Evolutionary conservation across 1,140 invertebrate species (phyloP).

Genomic region (Stenopsyche tienmushanensis): DNA sequence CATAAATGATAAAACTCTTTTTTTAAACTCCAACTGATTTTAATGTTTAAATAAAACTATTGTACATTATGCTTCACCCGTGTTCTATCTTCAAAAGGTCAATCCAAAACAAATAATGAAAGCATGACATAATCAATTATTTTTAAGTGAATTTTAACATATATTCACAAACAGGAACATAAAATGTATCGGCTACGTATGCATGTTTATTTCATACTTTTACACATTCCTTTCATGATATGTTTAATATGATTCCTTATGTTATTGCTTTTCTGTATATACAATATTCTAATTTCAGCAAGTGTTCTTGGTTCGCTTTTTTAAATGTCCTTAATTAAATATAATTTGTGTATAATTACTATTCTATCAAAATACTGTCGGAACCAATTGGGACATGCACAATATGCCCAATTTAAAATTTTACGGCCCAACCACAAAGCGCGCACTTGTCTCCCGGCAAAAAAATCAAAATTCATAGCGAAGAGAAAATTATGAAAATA

Average conservation of each 20-base stretch:
- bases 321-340: conserved; percentile 5
- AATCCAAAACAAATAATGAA: no score
- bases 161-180: no score
- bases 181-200: conserved; percentile 3
- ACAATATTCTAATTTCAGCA: conserved; percentile 39
- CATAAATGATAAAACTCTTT: no score
- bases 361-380: conserved; percentile 41
- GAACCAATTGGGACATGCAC: conserved; percentile 57
- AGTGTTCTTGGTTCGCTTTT: conserved; percentile 27
- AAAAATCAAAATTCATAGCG: conserved; percentile 11
- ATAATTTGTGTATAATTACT: conserved; percentile 19
- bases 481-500: conserved; percentile 38
- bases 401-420: conserved; percentile 30
- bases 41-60: neutral
- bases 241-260: conserved; percentile 20
- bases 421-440: conserved; percentile 38
- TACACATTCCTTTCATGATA: conserved; percentile 8
- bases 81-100: no score
- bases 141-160: no score
- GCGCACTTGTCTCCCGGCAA: conserved; percentile 29
- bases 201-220: conserved; percentile 30
- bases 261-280: conserved; percentile 31
- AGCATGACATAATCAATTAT: no score
- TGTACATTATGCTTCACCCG: conserved; percentile 20
- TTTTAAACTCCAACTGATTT: no score